Evolutionary conservation across 2,113 vertebrate species (phyloP), one percentile per base, ranked within the genome.

Genomic region (Melanotaenia duboulayi): DNA sequence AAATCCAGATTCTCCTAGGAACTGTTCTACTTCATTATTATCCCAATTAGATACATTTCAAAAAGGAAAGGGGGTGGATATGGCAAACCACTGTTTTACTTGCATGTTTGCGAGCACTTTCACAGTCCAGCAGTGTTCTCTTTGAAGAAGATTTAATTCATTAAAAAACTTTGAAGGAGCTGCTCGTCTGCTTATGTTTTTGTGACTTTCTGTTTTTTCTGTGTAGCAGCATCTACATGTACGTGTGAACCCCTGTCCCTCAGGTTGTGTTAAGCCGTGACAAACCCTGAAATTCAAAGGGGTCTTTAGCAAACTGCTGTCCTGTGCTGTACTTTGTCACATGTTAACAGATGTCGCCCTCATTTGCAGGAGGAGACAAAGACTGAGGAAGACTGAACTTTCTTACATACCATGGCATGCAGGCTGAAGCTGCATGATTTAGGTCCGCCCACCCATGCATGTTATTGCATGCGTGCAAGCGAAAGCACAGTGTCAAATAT

Each of bases 371-470:
- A 51, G 8, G 40, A 72, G 65, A 50, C 32, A 60, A 72, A 75
- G 58, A 37, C 60, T 24, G 17, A 72, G 55, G 12, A 62, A 40
- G 32, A 14, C 46, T 67, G n/a, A 79, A 77, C 51, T 64, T 63
- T 71, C 61, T 59, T 23, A 2, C 14, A 19, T 5, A 16, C 42
- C 6, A 10, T 20, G 40, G 64, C 10, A 11, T 24, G 7, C 32
- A 48, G 69, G 39, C 9, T 14, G 46, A 56, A 57, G 61, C 49
- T 79, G 52, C 50, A 62, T 71, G 51, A 63, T 75, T 51, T 46
- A 69, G 42, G 64, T 65, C 56, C 71, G 74, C 67, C 63, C 60
- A 60, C 42, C 61, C 81, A 55, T 75, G 69, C 78, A 60, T 73
- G 71, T 66, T 50, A 20, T 56, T 65, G 39, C 54, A 75, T 39